Conservation (phyloP, 1,140 invertebrate genomes). For the Spodoptera litura region DNA sequence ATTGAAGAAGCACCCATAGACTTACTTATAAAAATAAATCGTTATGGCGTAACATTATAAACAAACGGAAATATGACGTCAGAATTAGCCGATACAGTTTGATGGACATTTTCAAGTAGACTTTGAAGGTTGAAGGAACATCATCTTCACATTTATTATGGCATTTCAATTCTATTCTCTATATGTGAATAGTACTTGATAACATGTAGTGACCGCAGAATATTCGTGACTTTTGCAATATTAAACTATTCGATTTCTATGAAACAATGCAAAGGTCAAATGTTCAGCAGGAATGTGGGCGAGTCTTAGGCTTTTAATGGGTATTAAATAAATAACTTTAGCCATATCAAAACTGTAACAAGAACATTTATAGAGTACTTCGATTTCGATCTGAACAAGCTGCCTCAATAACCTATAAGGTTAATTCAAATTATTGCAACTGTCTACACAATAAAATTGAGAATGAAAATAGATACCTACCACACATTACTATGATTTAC, state of each 20-base stretch:
- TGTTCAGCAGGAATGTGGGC: constrained; percentile 9
- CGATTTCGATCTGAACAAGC: too few species aligned
- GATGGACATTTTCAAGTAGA: constrained; percentile 3
- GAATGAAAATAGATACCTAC: too few species aligned
- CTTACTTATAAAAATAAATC: too few species aligned
- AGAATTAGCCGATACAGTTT: neutral
- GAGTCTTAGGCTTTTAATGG: neutral
- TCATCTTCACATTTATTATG: neutral
- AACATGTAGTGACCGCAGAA: constrained; percentile 8
- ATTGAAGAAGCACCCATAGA: too few species aligned
- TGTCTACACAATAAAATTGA: too few species aligned
- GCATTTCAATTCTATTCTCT: neutral
- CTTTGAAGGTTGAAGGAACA: neutral
- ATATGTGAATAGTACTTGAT: constrained; percentile 7
- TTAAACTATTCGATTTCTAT: neutral
- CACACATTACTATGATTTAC: too few species aligned
- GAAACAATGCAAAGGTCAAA: constrained; percentile 20
- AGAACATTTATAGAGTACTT: too few species aligned
- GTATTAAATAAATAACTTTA: neutral
- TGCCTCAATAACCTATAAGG: too few species aligned
- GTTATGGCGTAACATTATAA: neutral
- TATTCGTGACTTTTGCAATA: constrained; percentile 24
- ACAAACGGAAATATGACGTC: neutral
- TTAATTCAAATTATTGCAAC: too few species aligned
- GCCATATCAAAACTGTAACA: too few species aligned